Evolutionary conservation across 2,113 vertebrate species (phyloP).

Genomic region (Limnothrissa miodon): DNA sequence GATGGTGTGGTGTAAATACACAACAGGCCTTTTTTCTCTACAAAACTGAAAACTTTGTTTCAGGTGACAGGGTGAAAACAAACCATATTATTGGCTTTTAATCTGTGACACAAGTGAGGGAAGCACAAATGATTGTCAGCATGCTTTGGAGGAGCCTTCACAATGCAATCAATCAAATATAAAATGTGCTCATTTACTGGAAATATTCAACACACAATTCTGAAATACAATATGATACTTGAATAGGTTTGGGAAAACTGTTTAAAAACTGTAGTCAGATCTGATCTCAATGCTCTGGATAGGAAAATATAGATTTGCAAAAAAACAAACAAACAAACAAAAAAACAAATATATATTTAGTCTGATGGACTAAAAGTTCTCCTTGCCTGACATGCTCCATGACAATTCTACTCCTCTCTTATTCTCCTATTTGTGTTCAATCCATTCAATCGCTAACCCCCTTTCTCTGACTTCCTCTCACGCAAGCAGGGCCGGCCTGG

Average conservation of each 20-base stretch:
- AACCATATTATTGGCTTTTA: constrained; percentile 34
- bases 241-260: not conserved
- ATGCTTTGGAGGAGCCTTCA: constrained; percentile 31
- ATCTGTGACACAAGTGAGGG: not conserved
- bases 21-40: not conserved
- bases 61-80: constrained; percentile 11
- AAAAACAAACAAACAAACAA: constrained; percentile 27
- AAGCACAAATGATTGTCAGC: constrained; percentile 62
- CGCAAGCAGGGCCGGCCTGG: constrained; percentile 86
- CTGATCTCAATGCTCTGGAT: not conserved
- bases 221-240: not conserved
- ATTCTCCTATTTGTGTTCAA: constrained; percentile 24
- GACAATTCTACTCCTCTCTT: constrained; percentile 42
- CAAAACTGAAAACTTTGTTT: constrained; percentile 28
- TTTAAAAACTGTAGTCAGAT: not conserved
- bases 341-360: not conserved
- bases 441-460: constrained; percentile 16
- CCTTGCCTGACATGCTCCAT: constrained; percentile 23
- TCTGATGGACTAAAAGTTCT: not conserved
- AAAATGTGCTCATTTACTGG: constrained; percentile 16
- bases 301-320: constrained; percentile 11
- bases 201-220: not conserved
- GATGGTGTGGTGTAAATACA: not conserved
- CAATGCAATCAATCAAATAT: constrained; percentile 28
- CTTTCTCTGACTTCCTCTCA: constrained; percentile 31